phyloP scores from a whole-genome alignment of 2,797 vertebrate genomes.

The Muscicapa comitata region DNA sequence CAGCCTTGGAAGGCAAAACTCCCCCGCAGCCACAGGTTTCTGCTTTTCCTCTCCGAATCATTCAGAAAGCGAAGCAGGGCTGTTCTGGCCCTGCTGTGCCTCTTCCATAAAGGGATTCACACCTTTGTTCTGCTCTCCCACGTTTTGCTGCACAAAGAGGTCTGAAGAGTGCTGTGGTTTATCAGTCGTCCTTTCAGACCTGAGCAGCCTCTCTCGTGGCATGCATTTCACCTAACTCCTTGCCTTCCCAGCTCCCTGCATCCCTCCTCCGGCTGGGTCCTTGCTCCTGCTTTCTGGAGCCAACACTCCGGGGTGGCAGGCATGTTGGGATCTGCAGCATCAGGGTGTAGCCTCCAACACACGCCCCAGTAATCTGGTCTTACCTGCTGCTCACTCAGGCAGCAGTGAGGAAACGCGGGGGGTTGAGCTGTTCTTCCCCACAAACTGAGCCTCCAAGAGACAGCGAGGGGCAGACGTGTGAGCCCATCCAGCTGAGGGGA shows the following conservation, averaged over 20 bases:
- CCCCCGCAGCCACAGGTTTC: background rate
- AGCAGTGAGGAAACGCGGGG: background rate
- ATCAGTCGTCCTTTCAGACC: background rate
- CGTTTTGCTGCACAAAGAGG: background rate
- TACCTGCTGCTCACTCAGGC: slow-evolving; percentile 55
- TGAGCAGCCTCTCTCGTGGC: background rate
- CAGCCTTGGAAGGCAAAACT: fast-evolving
- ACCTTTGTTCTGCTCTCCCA: background rate
- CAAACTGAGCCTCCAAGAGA: background rate
- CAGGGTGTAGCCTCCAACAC: slow-evolving; percentile 53
- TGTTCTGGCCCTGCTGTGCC: background rate
- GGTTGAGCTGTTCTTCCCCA: background rate
- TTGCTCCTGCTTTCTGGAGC: slow-evolving; percentile 4
- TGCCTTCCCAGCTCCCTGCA: background rate
- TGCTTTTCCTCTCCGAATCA: background rate
- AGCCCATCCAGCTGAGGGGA: background rate
- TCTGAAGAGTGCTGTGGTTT: background rate
- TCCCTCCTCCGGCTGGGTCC: background rate
- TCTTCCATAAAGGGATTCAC: background rate
- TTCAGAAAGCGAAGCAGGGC: background rate
- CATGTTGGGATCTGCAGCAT: slow-evolving; percentile 63
- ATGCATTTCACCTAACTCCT: background rate
- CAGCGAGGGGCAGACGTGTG: background rate
- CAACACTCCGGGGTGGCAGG: background rate
- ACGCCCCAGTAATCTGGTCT: slow-evolving; percentile 60